Percentiles rank a stretch among this genome's conserved stretches.
These are phyloP conservation scores for Hyperoplus lanceolatus DNA, from an alignment of 2,797 vertebrate genomes.

Conservation along the genomic window DNA sequence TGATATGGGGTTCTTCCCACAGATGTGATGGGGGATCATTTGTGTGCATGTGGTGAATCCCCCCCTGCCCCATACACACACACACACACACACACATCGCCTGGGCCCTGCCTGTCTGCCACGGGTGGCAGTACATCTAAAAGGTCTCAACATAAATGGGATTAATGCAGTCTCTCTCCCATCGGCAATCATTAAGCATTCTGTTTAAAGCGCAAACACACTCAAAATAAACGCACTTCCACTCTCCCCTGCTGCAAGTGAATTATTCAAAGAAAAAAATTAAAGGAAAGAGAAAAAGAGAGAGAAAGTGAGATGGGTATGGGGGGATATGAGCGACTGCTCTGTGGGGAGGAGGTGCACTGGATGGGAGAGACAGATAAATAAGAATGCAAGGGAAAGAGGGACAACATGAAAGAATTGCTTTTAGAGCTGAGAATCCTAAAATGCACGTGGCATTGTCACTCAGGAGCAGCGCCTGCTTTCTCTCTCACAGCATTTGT, in stretches of 20 bases:
- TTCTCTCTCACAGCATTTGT: conserved; percentile 28
- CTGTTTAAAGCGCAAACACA: conserved; percentile 87
- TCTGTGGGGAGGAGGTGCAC: conserved; percentile 54
- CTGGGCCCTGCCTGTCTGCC: conserved; percentile 76
- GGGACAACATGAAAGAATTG: conserved; percentile 71
- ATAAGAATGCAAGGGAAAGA: conserved; percentile 64
- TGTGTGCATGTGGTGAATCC: conserved; percentile 66
- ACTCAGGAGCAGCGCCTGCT: conserved; percentile 44
- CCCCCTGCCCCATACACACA: conserved; percentile 26
- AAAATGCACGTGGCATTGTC: conserved; percentile 68
- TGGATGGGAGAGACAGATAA: conserved; percentile 72
- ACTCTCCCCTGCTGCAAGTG: conserved; percentile 81
- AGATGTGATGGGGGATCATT: conserved; percentile 77
- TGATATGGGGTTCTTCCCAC: conserved; percentile 69
- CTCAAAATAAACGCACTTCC: conserved; percentile 87
- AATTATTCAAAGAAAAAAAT: conserved; percentile 87
- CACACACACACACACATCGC: conserved; percentile 46
- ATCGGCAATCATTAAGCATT: conserved; percentile 89
- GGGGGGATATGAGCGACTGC: conserved; percentile 34
- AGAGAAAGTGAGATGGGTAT: conserved; percentile 60
- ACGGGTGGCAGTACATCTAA: conserved; percentile 87
- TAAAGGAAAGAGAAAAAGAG: conserved; percentile 70
- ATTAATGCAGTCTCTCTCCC: conserved; percentile 88
- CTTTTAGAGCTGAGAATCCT: conserved; percentile 67
- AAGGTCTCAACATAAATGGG: conserved; percentile 88